Conservation (phyloP, 2,797 vertebrate species). For the Chrosomus eos region DNA sequence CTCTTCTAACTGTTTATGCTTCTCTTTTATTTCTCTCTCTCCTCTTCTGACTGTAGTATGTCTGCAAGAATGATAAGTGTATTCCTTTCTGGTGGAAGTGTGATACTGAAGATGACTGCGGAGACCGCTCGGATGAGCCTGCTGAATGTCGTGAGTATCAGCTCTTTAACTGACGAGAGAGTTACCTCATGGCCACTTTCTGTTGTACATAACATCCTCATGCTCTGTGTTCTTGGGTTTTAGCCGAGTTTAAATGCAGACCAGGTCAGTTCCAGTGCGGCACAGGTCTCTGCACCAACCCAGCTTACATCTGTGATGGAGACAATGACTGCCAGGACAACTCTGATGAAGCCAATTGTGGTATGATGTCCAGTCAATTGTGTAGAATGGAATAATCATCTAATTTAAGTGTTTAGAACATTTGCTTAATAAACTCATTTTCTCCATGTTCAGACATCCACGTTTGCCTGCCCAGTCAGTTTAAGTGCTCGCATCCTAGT, state of each 20-base stretch:
- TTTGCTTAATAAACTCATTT: neutral
- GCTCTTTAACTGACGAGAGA: neutral
- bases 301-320: slow-evolving; percentile 89
- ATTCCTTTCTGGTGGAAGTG: slow-evolving; percentile 99
- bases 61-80: slow-evolving; percentile 99
- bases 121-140: slow-evolving; percentile 93
- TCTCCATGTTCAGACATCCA: slow-evolving; percentile 86
- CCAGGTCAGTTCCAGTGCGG: slow-evolving; percentile 85
- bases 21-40: slow-evolving; percentile 47
- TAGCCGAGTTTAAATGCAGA: slow-evolving; percentile 88
- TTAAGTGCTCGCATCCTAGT: slow-evolving; percentile 96
- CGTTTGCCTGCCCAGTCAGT: slow-evolving; percentile 96
- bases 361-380: slow-evolving; percentile 64
- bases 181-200: neutral
- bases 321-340: slow-evolving; percentile 91
- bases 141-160: slow-evolving; percentile 90
- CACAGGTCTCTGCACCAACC: slow-evolving; percentile 87
- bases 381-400: neutral
- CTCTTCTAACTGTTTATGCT: slow-evolving; percentile 26
- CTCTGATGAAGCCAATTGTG: slow-evolving; percentile 87
- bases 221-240: slow-evolving; percentile 30
- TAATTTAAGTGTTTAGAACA: neutral
- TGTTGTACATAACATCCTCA: neutral
- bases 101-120: slow-evolving; percentile 97
- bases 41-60: slow-evolving; percentile 79